Base-by-base conservation (phyloP, 2,888 invertebrate genomes). In the Ophion ellenae region DNA sequence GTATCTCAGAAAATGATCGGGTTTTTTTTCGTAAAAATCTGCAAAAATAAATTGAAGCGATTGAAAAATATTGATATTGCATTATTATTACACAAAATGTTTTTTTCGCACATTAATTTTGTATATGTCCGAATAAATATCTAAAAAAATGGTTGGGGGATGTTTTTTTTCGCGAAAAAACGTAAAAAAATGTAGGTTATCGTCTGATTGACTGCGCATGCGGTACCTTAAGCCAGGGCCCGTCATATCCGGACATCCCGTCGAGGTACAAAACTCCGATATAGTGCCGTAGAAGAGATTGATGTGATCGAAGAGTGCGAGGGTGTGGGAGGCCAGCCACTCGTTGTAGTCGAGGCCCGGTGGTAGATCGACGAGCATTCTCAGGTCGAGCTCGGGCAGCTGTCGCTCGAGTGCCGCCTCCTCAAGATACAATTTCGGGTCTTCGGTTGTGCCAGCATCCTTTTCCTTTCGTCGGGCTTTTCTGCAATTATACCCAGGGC, bases 231-330 rank as follows among this genome's bases (percentile, higher is more conserved):
- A 97, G 94, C 98, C 98, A 88, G 99, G 99, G 92, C 98, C 99
- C 92, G 97, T 97, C 99, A 99, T 99, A 95, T 98, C 98, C 89
- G 99, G 97, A 95, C 99, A 99, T 92, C 97, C 96, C 90, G 97
- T 97, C 95, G 97, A 97, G 93, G 99, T 99, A 96, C 99, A 99
- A 96, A 98, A 99, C 96, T 99, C 99, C 92, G 99, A 99, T 95
- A 99, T 97, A 90, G 98, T 97, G 94, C 99, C 99, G 95, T 99
- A 99, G 93, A 99, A 96, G 95, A 99, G 96, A 95, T 99, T 99
- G 92, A 99, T 98, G 95, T 99, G 99, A 95, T 99, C 99, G 95
- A 99, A 99, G 94, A 99, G 97, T 96, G 99, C 98, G 95, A 99
- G 96, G 89, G 98, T 99, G 95, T 99, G 99, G 89, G 99, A 99